Evolutionary conservation across 2,797 vertebrate genomes (phyloP).

Genomic region (Gallinago nigripennis): DNA sequence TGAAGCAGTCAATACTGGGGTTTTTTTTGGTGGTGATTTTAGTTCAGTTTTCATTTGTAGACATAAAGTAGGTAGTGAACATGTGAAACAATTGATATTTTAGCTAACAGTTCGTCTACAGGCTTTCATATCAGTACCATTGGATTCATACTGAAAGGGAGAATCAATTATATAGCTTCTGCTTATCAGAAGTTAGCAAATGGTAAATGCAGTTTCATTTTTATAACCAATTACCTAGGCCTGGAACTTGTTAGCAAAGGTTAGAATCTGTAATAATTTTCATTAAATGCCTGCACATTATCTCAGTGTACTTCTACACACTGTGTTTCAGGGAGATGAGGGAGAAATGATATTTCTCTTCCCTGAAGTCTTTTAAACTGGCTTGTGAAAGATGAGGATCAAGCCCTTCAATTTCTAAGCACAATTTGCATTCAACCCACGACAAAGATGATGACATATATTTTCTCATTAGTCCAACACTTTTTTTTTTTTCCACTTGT

Average conservation of each 20-base stretch:
- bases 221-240: conserved; percentile 25
- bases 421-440: neutral
- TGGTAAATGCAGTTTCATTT: conserved; percentile 31
- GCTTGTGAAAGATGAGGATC: neutral
- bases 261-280: conserved; percentile 34
- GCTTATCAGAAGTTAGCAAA: conserved; percentile 49
- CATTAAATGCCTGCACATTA: neutral
- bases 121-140: neutral
- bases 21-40: neutral
- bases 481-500: neutral
- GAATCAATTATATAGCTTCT: conserved; percentile 15
- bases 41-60: neutral
- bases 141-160: neutral
- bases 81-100: too few species aligned
- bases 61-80: neutral
- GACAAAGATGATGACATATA: neutral
- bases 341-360: neutral
- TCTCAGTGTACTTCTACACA: neutral
- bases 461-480: neutral
- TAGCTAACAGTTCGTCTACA: neutral
- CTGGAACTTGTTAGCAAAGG: conserved; percentile 47
- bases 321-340: neutral
- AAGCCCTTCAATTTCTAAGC: neutral
- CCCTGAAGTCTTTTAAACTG: neutral
- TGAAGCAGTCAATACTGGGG: neutral